Evolutionary conservation across 2,888 invertebrate species (phyloP).

Genomic region (Ormia ochracea): DNA sequence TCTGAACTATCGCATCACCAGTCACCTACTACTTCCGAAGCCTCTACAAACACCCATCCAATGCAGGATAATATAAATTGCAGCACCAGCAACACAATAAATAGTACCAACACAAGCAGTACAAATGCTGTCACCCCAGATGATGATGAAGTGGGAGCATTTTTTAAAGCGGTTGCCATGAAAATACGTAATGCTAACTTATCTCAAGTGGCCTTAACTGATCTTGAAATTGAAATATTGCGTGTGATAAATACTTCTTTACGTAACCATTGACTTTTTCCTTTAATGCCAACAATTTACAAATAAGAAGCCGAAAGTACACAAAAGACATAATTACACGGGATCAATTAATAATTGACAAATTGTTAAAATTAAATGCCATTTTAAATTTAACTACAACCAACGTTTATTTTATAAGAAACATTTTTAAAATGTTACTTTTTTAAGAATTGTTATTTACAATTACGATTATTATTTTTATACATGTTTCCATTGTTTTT

Average conservation of each 20-base stretch:
- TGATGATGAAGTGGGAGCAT: constrained; percentile 74
- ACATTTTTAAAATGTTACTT: constrained; percentile 6
- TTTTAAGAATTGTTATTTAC: constrained; percentile 28
- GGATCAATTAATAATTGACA: constrained; percentile 40
- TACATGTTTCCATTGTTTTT: constrained; percentile 20
- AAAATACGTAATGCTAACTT: constrained; percentile 74
- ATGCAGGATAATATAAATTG: constrained; percentile 12
- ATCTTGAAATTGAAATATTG: constrained; percentile 74
- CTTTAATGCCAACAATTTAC: neutral
- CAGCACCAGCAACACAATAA: neutral
- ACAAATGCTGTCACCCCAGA: constrained; percentile 59
- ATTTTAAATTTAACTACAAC: neutral
- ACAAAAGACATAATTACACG: constrained; percentile 16
- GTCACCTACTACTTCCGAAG: constrained; percentile 36
- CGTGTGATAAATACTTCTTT: constrained; percentile 72
- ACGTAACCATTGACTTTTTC: constrained; percentile 67
- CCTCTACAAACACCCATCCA: constrained; percentile 51
- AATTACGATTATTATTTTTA: constrained; percentile 24
- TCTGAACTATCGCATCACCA: neutral
- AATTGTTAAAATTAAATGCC: neutral
- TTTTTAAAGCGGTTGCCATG: constrained; percentile 74
- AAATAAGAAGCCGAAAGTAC: neutral
- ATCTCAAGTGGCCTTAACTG: constrained; percentile 73
- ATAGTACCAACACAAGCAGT: neutral
- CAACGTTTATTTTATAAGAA: neutral